Conservation (phyloP, 2,888 invertebrate genomes). For the Eupithecia inturbata region DNA sequence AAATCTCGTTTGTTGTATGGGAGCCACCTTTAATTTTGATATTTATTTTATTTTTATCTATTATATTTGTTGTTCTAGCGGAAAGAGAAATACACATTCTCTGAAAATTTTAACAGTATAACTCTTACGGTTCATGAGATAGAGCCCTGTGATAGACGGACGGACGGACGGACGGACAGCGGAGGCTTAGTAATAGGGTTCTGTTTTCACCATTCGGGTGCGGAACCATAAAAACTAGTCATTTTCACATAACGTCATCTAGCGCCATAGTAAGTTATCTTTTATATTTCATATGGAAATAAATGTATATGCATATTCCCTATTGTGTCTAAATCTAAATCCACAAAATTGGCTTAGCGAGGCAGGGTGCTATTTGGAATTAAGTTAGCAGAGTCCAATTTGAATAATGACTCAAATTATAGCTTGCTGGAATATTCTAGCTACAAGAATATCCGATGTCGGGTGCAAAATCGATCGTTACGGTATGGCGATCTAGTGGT, state of each 20-base stretch:
- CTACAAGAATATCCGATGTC: constrained; percentile 1
- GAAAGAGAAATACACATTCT: too few relatives aligned
- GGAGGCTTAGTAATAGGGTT: too few relatives aligned
- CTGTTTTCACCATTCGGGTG: too few relatives aligned
- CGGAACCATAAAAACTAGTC: too few relatives aligned
- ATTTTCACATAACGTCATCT: not conserved
- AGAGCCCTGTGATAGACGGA: too few relatives aligned
- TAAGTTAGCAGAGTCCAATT: not conserved
- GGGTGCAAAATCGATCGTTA: constrained; percentile 6
- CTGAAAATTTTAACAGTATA: too few relatives aligned
- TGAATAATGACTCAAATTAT: constrained; percentile 6
- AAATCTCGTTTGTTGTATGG: too few relatives aligned
- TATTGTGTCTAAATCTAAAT: not conserved
- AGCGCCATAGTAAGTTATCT: not conserved
- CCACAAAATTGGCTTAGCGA: not conserved
- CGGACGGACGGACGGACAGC: too few relatives aligned
- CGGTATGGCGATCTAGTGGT: not conserved
- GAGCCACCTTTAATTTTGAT: too few relatives aligned
- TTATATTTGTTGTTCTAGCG: too few relatives aligned
- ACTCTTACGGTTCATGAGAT: too few relatives aligned
- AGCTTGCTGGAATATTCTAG: constrained; percentile 5
- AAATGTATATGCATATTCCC: not conserved
- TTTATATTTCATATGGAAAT: not conserved
- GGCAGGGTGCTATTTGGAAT: not conserved
- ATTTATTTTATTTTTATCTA: too few relatives aligned